phyloP scores from a whole-genome alignment of 1,140 invertebrate species.

The Drosophila oshimai region DNA sequence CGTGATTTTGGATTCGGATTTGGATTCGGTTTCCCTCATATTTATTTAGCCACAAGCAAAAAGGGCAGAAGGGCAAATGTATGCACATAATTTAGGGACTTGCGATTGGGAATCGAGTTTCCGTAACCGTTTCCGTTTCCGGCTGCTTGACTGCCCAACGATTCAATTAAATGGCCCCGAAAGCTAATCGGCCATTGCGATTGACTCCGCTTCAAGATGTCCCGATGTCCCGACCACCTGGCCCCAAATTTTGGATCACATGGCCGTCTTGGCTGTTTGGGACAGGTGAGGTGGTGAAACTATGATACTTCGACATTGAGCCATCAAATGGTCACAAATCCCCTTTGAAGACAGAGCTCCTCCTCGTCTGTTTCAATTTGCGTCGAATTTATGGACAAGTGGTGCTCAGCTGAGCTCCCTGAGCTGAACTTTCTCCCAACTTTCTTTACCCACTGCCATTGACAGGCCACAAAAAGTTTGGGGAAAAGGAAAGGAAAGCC shows the following conservation, averaged over 20 bases:
- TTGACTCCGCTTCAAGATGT: not conserved
- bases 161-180: constrained; percentile 38
- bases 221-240: not conserved
- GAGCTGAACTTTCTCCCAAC: not conserved
- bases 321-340: not conserved
- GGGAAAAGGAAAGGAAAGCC: not conserved
- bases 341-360: not conserved
- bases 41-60: not conserved
- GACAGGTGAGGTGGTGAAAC: not conserved
- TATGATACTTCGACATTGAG: not conserved
- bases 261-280: too few relatives aligned
- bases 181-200: constrained; percentile 34
- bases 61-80: not conserved
- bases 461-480: constrained; percentile 18
- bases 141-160: constrained; percentile 44
- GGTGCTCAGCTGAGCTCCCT: too few relatives aligned
- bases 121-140: not conserved
- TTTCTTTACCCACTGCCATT: constrained; percentile 5
- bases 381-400: not conserved
- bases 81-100: constrained; percentile 67
- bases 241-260: not conserved
- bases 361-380: not conserved
- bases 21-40: constrained; percentile 11
- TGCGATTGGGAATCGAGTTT: not conserved
- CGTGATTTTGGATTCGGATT: too few relatives aligned